Conservation (phyloP, 2,797 vertebrate genomes). For the Glossophaga mutica region DNA sequence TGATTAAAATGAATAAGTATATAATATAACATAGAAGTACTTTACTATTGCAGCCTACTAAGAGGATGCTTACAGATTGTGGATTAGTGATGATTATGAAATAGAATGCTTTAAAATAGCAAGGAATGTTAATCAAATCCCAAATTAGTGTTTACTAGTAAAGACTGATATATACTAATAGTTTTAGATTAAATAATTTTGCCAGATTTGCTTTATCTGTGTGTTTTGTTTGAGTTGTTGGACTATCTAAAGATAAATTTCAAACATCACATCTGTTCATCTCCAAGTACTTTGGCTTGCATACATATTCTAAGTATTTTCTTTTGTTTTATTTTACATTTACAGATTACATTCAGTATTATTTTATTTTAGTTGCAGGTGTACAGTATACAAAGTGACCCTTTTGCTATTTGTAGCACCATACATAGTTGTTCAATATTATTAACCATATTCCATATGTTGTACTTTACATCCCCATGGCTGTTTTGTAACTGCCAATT, state of each 20-base stretch:
- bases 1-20: conserved; percentile 19
- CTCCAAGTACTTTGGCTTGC: neutral
- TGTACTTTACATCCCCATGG: neutral
- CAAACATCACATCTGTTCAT: neutral
- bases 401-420: neutral
- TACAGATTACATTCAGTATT: neutral
- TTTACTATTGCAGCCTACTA: neutral
- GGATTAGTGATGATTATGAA: neutral
- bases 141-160: neutral
- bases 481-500: neutral
- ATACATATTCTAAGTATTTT: neutral
- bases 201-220: neutral
- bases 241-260: neutral
- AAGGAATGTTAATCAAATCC: neutral
- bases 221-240: conserved; percentile 6
- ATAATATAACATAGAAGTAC: neutral
- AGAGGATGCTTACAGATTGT: neutral
- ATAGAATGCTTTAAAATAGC: neutral
- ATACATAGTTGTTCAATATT: neutral
- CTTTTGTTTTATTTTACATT: neutral
- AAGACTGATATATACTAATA: neutral
- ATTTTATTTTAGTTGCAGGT: neutral
- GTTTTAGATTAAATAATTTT: conserved; percentile 37
- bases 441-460: neutral
- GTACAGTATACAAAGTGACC: neutral